These are phyloP conservation scores for Lates japonicus DNA, from an alignment of 2,797 vertebrate species.

Conservation along the genomic window DNA sequence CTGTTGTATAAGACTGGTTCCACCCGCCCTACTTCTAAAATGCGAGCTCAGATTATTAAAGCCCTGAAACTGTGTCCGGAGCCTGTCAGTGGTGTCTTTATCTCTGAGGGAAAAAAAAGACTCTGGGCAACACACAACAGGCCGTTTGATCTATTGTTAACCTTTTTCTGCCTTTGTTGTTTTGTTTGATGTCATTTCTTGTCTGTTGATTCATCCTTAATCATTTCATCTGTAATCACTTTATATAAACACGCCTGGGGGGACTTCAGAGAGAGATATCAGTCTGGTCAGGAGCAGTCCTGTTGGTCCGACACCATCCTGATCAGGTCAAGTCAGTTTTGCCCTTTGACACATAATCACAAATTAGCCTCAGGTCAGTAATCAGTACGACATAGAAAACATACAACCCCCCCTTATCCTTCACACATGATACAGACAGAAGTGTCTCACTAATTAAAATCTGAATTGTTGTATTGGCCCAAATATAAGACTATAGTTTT, in stretches of 20 bases:
- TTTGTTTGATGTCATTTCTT: not conserved
- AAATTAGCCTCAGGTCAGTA: too few relatives aligned
- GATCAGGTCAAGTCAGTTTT: not conserved
- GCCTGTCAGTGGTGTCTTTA: conserved; percentile 19
- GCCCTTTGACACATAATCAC: too few relatives aligned
- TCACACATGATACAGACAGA: too few relatives aligned
- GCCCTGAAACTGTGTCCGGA: conserved; percentile 29
- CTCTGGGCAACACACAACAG: conserved; percentile 7
- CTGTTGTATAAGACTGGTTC: conserved; percentile 50
- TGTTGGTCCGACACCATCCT: not conserved
- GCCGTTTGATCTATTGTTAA: conserved; percentile 36
- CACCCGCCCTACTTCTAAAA: conserved; percentile 43
- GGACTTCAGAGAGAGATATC: not conserved
- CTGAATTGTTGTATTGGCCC: too few relatives aligned
- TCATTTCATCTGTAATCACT: not conserved
- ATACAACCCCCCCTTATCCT: too few relatives aligned
- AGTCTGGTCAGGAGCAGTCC: not conserved
- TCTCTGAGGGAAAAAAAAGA: not conserved
- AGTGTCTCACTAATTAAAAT: too few relatives aligned
- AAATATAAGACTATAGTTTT: too few relatives aligned
- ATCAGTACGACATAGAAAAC: too few relatives aligned
- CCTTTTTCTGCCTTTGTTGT: conserved; percentile 12
- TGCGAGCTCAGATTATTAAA: conserved; percentile 31
- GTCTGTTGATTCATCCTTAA: not conserved
- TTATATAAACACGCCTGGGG: not conserved